Evolutionary conservation across 2,888 invertebrate species (phyloP), one percentile per base, ranked within the genome.

Genomic region (Eurois occulta): DNA sequence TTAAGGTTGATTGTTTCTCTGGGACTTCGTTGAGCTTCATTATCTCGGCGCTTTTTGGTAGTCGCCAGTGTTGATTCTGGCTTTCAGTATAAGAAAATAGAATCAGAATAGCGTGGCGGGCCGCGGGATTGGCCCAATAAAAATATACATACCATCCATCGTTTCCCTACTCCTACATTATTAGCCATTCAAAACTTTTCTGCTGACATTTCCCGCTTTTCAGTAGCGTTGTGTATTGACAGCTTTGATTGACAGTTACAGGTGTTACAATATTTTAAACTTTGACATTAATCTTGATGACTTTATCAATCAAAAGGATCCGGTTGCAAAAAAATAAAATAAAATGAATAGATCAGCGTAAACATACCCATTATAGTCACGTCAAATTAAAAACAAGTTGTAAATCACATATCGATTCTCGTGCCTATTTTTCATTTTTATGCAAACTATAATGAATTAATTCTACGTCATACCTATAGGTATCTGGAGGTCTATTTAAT

Each of bases 351-450:
- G 43, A 73, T 60, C 38, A 43, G 46, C 66, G 68, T 72, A 78
- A 77, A 79, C 77, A 83, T 13, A 52, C 52, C 67, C 16, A 80
- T 80, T 77, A 80, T 83, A 28, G 35, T 46, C 65, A 72, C 66
- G 68, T 75, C 58, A 71, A 75, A 58, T 48, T 11, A 70, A 80
- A 75, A 85, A 85, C 83, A 75, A 71, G 73, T 80, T 80, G 77
- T 80, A 75, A 77, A 79, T 86, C 79, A 86, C 16, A 38, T 28
- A 24, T n/a, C 21, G 71, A 62, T 68, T 69, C 13, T 41, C 32
- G 28, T 52, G 71, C 68, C 60, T 65, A 62, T 77, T 65, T 65
- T 72, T 41, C 55, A 77, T 71, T 73, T 76, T 58, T 73, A 66
- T 71, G 52, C 38, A 28, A 79, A 84, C 67, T 8, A 65, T 74